Evolutionary conservation across 2,113 vertebrate species (phyloP).

Genomic region (Syrmaticus mikado): DNA sequence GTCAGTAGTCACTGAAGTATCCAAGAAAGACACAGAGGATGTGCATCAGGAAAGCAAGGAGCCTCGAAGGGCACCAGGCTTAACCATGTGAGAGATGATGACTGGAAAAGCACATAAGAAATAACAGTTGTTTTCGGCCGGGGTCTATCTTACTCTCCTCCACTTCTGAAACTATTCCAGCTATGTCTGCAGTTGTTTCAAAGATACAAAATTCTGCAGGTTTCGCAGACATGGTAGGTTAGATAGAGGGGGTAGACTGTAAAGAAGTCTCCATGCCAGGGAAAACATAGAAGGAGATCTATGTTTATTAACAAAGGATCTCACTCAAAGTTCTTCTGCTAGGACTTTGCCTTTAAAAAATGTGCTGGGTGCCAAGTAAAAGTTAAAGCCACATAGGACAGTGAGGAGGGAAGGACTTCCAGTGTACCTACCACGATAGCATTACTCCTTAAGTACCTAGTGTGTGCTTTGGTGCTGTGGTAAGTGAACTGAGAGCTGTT

Average conservation of each 20-base stretch:
- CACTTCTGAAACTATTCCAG: not conserved
- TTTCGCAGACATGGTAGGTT: not conserved
- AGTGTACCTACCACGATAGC: not conserved
- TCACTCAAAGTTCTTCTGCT: not conserved
- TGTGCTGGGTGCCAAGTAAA: not conserved
- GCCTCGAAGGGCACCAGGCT: not conserved
- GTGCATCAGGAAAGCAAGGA: not conserved
- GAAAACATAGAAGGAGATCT: not conserved
- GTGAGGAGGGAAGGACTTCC: not conserved
- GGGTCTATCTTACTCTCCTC: not conserved
- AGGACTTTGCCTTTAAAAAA: not conserved
- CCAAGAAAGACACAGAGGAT: not conserved
- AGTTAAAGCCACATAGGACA: not conserved
- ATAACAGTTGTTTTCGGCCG: not conserved
- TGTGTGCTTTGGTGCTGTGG: not conserved
- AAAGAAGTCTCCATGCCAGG: not conserved
- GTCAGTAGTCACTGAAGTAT: accelerated
- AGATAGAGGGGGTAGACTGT: not conserved
- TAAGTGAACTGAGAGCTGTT: not conserved
- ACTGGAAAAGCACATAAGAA: not conserved
- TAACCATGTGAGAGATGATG: not conserved
- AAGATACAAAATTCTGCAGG: not conserved
- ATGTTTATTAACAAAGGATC: not conserved
- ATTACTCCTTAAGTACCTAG: not conserved
- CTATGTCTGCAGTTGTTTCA: not conserved